Base-by-base conservation (phyloP, 2,113 vertebrate genomes). In the Ictidomys tridecemlineatus region DNA sequence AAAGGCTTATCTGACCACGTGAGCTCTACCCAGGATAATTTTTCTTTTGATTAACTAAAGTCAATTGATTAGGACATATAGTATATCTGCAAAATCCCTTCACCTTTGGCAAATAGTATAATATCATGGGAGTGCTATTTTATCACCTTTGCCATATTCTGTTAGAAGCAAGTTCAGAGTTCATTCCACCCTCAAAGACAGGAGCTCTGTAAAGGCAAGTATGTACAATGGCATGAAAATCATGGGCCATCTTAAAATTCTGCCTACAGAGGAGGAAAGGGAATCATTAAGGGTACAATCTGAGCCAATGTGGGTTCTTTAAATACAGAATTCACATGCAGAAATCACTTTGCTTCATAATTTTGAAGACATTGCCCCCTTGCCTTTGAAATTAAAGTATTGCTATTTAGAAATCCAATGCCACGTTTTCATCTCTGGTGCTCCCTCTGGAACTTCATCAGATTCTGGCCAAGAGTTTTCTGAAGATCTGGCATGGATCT, bases 41-140 rank as follows among this genome's bases (percentile, higher is more conserved):
- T 93, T 63, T 63, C 51, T 91, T 95, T 85, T 72, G 51, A 70
- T 77, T 79, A 77, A 95, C 30, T 85, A 84, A 78, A 72, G 26
- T 80, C n/a, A 85, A 22, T 20, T 76, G 65, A 93, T 80, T 85
- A 88, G 39, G 16, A 74, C 39, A 28, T 92, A 24, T 10, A 85
- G 74, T 73, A 73, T 24, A 79, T 69, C 45, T 87, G 37, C 20
- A 93, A 87, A 89, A 93, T 89, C 53, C 56, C 18, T 92, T 91
- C 22, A 17, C 8, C 17, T 94, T 97, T 96, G 18, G 37, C 42
- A 69, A 78, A 30, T 37, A 48, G 51, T 14, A 78, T 56, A 82
- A 58, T 56, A 30, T 70, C n/a, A 56, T 2, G 4, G 16, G 9
- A 69, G 28, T 86, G 51, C 6, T n/a, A 20, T 13, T n/a, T 78